A percentile compares a stretch with the other conserved stretches of the same genome.
These are phyloP conservation scores for Pogonomyrmex californicus DNA, from an alignment of 1,140 invertebrate genomes.

Conservation along the genomic window DNA sequence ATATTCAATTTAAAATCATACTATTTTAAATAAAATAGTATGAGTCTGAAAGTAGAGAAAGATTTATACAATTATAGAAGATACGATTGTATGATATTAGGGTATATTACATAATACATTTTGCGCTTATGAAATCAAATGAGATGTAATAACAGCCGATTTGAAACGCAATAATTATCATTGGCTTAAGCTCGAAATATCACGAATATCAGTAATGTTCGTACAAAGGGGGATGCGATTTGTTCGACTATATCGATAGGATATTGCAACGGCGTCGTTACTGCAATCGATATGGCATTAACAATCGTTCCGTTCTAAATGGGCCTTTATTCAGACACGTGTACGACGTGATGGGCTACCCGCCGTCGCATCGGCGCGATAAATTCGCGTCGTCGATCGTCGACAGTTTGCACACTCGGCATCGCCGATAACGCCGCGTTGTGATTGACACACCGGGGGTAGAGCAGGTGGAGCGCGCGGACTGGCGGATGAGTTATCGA, in stretches of 20 bases:
- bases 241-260: background rate
- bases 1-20: background rate
- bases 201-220: no score
- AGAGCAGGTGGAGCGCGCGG: conserved; percentile 49
- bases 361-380: conserved; percentile 21
- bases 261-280: conserved; percentile 16
- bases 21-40: background rate
- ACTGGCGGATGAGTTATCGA: conserved; percentile 61
- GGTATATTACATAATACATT: background rate
- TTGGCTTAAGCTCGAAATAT: background rate
- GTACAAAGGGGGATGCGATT: conserved; percentile 9
- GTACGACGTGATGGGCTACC: conserved; percentile 40
- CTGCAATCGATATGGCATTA: conserved; percentile 51
- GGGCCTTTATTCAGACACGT: conserved; percentile 56
- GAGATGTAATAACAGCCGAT: background rate
- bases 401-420: conserved; percentile 63
- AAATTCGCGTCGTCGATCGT: conserved; percentile 62
- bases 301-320: conserved; percentile 46
- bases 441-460: conserved; percentile 55
- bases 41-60: no score
- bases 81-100: background rate
- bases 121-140: background rate
- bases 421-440: conserved; percentile 58
- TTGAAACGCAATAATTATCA: background rate
- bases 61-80: background rate